Evolutionary conservation across 2,888 invertebrate species (phyloP), one percentile per base, ranked within the genome.

Genomic region (Lepidonotus clava): DNA sequence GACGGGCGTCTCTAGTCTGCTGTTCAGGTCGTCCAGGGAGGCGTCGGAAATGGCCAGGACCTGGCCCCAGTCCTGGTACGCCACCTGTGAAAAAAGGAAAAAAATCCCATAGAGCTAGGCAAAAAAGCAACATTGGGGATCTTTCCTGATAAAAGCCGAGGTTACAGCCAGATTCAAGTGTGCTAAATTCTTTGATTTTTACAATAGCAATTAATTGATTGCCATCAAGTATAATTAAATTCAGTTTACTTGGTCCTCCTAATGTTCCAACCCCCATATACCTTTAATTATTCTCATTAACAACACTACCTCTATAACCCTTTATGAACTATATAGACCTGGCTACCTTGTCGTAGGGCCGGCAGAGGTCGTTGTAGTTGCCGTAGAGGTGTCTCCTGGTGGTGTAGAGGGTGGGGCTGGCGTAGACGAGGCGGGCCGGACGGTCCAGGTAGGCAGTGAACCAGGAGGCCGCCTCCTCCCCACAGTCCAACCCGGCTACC

Each of bases 31-130:
- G 0, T 95, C 95, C 0, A 97, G 93, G 0, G 97, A 97, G 0
- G 96, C 95, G 84, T 96, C 95, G 91, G 96, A 96, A 91, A 97
- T 95, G 28, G 97, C 91, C 94, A 96, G 96, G 92, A 95, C 97
- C 36, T 96, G 95, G 4, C 96, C 95, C 85, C 96, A 95, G 91
- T 97, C 97, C 18, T 96, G 95, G 41, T 91, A 92, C 0, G 91
- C 91, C 21, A 91, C 88, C 91, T 93, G 88, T 21, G 89, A 89
- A 34, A 46, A 46, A 76, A 87, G 85, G 46, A 71, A 1, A 66
- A 66, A 28, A n/a, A n/a, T n/a, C n/a, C n/a, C n/a, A n/a, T n/a
- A n/a, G n/a, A n/a, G n/a, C n/a, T n/a, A n/a, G n/a, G n/a, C n/a
- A n/a, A n/a, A n/a, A n/a, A n/a, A n/a, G n/a, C n/a, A n/a, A n/a